phyloP scores from a whole-genome alignment of 2,797 vertebrate species.

The Lacerta agilis region DNA sequence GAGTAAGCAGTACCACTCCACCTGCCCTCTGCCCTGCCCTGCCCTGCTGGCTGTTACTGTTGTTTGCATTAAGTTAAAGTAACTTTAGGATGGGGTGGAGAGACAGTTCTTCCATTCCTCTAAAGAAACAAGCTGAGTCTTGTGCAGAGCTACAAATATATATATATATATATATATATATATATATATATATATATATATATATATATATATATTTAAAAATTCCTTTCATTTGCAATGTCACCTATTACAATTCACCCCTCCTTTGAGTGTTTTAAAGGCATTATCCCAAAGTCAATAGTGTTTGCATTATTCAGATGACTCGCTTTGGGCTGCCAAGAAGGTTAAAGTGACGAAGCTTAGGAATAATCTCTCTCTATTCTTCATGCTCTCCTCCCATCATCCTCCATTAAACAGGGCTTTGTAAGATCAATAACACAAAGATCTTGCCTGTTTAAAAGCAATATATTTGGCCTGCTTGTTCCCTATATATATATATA shows the following conservation, averaged over 20 bases:
- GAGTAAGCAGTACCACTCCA: too few species aligned
- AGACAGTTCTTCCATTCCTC: background rate
- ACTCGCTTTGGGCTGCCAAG: background rate
- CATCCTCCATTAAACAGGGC: slow-evolving; percentile 9
- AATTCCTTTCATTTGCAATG: background rate
- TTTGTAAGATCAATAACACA: slow-evolving; percentile 20
- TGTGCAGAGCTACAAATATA: too few species aligned
- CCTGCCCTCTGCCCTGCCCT: too few species aligned
- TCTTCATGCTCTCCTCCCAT: background rate
- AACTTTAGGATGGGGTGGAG: background rate
- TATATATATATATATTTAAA: too few species aligned
- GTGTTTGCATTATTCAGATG: slow-evolving; percentile 22
- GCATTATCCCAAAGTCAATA: slow-evolving; percentile 20
- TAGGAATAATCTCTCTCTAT: slow-evolving; percentile 14
- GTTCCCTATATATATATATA: too few species aligned
- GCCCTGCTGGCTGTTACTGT: too few species aligned
- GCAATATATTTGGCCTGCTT: slow-evolving; percentile 9
- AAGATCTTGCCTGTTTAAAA: slow-evolving; percentile 10
- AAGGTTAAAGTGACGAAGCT: slow-evolving; percentile 30
- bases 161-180: too few species aligned
- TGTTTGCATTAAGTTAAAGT: background rate
- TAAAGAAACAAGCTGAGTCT: background rate
- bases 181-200: too few species aligned
- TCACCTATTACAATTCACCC: background rate
- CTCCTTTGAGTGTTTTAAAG: background rate